A percentile compares a stretch with the other conserved stretches of the same genome.
Conservation (phyloP, 37 sponge, comb jelly and placozoan species). For the Oopsacas minuta region DNA sequence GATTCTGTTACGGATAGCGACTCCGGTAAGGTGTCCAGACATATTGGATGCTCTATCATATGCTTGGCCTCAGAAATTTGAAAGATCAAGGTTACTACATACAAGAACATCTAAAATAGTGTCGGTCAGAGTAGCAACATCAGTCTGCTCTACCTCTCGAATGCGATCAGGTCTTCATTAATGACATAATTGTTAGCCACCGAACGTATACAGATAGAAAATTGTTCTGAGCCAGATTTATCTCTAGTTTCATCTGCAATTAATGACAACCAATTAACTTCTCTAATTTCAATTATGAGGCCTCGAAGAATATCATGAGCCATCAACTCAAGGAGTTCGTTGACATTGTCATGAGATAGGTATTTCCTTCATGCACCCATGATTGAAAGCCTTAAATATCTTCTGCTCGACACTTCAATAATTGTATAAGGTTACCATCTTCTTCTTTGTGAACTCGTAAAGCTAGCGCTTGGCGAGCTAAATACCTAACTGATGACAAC, state of each 20-base stretch:
- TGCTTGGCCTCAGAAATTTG: constrained; percentile 31
- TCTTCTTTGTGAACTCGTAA: constrained; percentile 35
- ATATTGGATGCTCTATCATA: constrained; percentile 36
- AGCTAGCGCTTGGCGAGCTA: constrained; percentile 37
- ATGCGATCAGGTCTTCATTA: constrained; percentile 28
- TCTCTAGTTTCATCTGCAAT: constrained; percentile 50
- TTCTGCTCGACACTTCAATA: constrained; percentile 25
- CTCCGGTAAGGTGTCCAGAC: constrained; percentile 21
- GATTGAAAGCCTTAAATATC: constrained; percentile 12
- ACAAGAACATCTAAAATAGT: constrained; percentile 28
- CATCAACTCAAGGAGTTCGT: constrained; percentile 32
- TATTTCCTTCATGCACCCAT: constrained; percentile 32
- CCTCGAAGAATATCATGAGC: constrained; percentile 20
- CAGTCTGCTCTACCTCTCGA: constrained; percentile 45
- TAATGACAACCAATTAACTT: constrained; percentile 23
- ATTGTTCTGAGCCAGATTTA: constrained; percentile 28
- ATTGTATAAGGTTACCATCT: constrained; percentile 36
- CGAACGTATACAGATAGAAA: constrained; percentile 41
- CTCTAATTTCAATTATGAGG: constrained; percentile 15
- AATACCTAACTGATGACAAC: constrained; percentile 27
- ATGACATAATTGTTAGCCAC: constrained; percentile 28
- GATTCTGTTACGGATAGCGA: constrained; percentile 21
- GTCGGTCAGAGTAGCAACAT: constrained; percentile 24
- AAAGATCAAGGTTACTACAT: constrained; percentile 19
- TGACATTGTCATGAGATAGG: constrained; percentile 34